These are phyloP conservation scores for Ia io DNA, from an alignment of 2,113 vertebrate species.

Conservation along the genomic window DNA sequence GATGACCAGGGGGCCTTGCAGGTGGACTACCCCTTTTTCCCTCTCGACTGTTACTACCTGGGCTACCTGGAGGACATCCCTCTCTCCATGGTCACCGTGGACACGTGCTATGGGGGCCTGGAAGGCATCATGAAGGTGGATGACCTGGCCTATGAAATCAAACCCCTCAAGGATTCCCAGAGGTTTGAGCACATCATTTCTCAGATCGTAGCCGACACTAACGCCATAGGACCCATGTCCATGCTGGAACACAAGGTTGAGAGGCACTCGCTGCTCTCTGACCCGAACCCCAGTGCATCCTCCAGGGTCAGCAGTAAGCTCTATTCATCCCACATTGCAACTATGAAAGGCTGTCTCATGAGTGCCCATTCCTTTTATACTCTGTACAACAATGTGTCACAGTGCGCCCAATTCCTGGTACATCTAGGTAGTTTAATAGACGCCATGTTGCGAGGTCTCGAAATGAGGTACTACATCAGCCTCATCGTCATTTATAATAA, in stretches of 20 bases:
- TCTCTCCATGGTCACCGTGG: no score
- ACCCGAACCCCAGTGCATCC: not conserved
- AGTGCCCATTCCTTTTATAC: accelerated
- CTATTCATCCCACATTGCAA: not conserved
- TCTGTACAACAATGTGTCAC: not conserved
- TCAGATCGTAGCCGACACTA: not conserved
- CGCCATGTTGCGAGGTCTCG: not conserved
- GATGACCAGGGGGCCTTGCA: no score
- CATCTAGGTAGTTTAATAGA: not conserved
- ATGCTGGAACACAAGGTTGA: not conserved
- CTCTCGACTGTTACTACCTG: no score
- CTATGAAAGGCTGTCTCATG: not conserved
- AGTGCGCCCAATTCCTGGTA: not conserved
- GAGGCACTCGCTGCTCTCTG: not conserved
- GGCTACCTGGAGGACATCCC: no score
- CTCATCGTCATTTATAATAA: not conserved
- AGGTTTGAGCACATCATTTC: constrained; percentile 73
- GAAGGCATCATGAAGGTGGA: no score
- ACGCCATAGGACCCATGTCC: accelerated
- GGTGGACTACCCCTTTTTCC: no score
- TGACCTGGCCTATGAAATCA: constrained; percentile 67
- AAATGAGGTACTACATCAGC: not conserved
- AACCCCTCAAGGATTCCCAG: constrained; percentile 56
- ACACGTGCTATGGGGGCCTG: no score
- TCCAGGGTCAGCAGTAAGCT: not conserved